phyloP scores from a whole-genome alignment of 1,140 invertebrate genomes.

The Drosophila aff. region DNA sequence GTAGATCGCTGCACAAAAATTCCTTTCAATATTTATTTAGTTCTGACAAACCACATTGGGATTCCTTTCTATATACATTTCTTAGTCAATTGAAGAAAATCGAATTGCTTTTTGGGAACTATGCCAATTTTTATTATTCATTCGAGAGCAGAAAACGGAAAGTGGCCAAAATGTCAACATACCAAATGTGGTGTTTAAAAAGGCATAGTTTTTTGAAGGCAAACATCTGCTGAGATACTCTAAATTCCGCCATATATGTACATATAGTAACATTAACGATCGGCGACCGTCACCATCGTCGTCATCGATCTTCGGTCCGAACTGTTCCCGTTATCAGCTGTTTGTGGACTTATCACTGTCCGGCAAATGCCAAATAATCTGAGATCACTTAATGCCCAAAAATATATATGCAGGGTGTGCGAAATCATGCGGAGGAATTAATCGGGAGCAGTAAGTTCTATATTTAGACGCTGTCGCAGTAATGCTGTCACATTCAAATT shows the following conservation, averaged over 20 bases:
- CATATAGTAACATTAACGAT: background rate
- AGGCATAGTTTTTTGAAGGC: background rate
- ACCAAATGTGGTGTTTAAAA: conserved; percentile 14
- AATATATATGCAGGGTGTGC: conserved; percentile 17
- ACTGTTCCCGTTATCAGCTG: conserved; percentile 22
- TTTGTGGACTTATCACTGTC: conserved; percentile 27
- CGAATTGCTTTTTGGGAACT: conserved; percentile 30
- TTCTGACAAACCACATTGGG: conserved; percentile 7
- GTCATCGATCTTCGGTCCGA: conserved; percentile 33
- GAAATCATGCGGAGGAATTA: conserved; percentile 29
- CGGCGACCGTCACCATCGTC: background rate
- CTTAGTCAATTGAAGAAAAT: conserved; percentile 8
- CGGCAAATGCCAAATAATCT: conserved; percentile 29
- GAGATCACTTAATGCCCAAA: conserved; percentile 30
- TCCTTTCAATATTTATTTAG: conserved; percentile 16
- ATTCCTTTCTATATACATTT: conserved; percentile 1
- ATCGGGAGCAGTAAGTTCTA: conserved; percentile 44
- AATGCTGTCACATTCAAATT: conserved; percentile 47
- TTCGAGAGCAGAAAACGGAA: conserved; percentile 16
- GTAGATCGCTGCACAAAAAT: conserved; percentile 9
- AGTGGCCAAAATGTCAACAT: conserved; percentile 29
- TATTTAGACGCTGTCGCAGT: conserved; percentile 8
- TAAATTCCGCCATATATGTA: background rate
- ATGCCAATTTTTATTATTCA: conserved; percentile 38
- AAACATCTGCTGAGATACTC: conserved; percentile 2